Conservation (phyloP, 2,113 vertebrate species). For the Trematomus loennbergii region DNA sequence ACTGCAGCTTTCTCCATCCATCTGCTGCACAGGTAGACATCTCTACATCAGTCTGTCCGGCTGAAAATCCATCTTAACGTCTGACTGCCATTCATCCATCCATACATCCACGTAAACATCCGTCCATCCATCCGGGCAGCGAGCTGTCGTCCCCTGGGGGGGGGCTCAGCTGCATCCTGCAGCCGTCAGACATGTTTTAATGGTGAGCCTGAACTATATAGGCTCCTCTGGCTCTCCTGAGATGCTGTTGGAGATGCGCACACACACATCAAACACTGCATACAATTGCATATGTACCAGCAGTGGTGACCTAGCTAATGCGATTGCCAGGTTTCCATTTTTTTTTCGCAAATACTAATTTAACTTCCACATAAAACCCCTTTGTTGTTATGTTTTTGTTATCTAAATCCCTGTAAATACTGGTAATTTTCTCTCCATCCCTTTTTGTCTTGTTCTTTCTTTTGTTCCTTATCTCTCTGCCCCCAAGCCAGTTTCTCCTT, state of each 20-base stretch:
- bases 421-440: conserved; percentile 17
- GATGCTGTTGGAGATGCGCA: too few relatives aligned
- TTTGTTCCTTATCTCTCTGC: conserved; percentile 26
- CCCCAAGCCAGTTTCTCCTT: conserved; percentile 12
- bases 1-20: background rate
- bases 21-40: background rate
- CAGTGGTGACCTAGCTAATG: conserved; percentile 24
- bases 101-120: conserved; percentile 45
- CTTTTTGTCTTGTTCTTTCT: conserved; percentile 19
- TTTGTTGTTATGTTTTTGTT: conserved; percentile 8
- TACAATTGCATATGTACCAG: conserved; percentile 38
- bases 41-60: conserved; percentile 4
- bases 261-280: conserved; percentile 51
- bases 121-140: conserved; percentile 41
- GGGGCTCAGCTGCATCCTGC: conserved; percentile 71
- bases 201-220: conserved; percentile 54
- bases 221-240: conserved; percentile 39
- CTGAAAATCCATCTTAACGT: conserved; percentile 19
- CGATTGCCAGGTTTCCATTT: conserved; percentile 19
- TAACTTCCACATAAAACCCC: conserved; percentile 14
- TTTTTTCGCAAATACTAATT: conserved; percentile 21
- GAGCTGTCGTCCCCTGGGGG: conserved; percentile 66
- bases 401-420: conserved; percentile 27
- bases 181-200: conserved; percentile 71
- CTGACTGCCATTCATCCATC: conserved; percentile 22